Evolutionary conservation across 2,888 invertebrate species (phyloP).

Genomic region (Euzophera pinguis): DNA sequence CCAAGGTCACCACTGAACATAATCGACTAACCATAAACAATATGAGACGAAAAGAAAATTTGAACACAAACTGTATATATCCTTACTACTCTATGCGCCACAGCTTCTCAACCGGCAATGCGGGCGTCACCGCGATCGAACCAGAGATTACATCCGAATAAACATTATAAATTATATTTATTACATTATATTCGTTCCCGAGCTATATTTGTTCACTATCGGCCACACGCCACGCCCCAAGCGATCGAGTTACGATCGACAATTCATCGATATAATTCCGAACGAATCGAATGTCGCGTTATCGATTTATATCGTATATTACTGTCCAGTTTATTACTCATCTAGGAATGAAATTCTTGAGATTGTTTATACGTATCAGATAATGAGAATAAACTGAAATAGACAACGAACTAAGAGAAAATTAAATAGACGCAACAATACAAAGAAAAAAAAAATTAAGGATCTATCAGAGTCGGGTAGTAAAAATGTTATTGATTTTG

Average conservation of each 20-base stretch:
- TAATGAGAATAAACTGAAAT: no score
- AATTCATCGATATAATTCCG: conserved; percentile 12
- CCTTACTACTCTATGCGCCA: conserved; percentile 35
- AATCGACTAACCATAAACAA: no score
- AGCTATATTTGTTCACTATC: conserved; percentile 68
- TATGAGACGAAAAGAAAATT: neutral
- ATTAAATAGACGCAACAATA: no score
- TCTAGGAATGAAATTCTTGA: neutral
- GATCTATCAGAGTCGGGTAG: no score
- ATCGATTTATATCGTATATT: conserved; percentile 7
- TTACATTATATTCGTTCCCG: conserved; percentile 67
- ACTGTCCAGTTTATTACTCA: conserved; percentile 4
- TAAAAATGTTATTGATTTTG: no score
- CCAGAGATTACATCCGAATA: conserved; percentile 61
- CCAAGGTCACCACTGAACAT: no score
- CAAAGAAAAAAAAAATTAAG: no score
- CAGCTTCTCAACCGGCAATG: conserved; percentile 36
- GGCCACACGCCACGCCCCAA: conserved; percentile 50
- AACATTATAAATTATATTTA: conserved; percentile 78
- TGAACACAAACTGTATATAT: conserved; percentile 17
- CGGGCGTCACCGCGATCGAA: conserved; percentile 66
- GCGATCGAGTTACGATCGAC: conserved; percentile 31
- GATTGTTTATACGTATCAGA: neutral
- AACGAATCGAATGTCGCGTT: conserved; percentile 9
- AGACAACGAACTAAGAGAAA: no score